Percentiles rank a stretch among this genome's conserved stretches.
Evolutionary conservation across 2,113 vertebrate species (phyloP).

Genomic region (Brachyistius frenatus): DNA sequence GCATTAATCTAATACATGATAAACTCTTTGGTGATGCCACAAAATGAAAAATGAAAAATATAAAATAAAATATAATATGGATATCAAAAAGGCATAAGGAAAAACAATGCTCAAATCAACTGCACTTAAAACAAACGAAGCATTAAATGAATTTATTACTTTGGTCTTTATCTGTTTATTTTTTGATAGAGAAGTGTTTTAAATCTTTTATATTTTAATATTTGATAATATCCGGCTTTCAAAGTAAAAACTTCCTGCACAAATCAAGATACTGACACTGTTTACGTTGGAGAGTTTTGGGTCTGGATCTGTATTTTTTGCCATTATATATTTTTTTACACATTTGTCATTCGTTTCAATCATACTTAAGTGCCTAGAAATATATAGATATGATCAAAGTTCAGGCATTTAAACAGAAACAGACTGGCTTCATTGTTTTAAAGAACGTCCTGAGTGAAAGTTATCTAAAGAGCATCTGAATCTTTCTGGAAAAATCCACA

Average conservation of each 20-base stretch:
- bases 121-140: background rate
- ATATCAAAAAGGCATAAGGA: background rate
- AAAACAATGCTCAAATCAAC: background rate
- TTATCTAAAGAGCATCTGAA: constrained; percentile 21
- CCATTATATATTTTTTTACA: background rate
- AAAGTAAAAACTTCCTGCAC: too few relatives aligned
- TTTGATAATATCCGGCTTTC: too few relatives aligned
- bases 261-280: too few relatives aligned
- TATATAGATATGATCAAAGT: constrained; percentile 10
- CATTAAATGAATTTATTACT: too few relatives aligned
- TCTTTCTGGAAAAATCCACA: background rate
- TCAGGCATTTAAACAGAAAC: constrained; percentile 16
- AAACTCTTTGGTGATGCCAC: too few relatives aligned
- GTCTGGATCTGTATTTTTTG: too few relatives aligned
- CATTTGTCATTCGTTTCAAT: background rate
- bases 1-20: too few relatives aligned
- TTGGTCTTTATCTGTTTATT: background rate
- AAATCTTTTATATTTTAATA: background rate
- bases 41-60: too few relatives aligned
- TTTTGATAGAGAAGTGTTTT: background rate
- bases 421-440: background rate
- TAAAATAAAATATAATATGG: too few relatives aligned
- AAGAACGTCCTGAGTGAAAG: constrained; percentile 6
- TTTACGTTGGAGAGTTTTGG: too few relatives aligned
- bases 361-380: background rate